Evolutionary conservation across 2,888 invertebrate genomes (phyloP).

Genomic region (Coelogynopora nodosa): DNA sequence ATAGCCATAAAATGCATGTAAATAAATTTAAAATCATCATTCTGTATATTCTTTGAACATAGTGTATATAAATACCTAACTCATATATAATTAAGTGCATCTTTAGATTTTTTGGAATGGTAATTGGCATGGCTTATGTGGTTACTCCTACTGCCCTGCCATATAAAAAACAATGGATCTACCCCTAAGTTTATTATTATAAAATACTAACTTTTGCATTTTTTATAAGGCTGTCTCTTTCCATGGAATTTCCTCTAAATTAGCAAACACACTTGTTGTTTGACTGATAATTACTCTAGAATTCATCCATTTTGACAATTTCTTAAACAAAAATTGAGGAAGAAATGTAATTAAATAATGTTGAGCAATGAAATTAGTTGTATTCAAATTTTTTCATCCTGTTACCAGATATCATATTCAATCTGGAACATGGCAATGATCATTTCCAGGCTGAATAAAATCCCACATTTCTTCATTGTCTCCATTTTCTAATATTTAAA

Average conservation of each 20-base stretch:
- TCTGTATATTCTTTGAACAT: too few relatives aligned
- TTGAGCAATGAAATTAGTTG: not conserved
- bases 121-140: too few relatives aligned
- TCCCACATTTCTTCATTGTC: not conserved
- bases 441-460: not conserved
- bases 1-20: too few relatives aligned
- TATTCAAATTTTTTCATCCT: not conserved
- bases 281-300: not conserved
- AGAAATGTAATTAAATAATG: not conserved
- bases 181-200: too few relatives aligned
- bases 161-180: too few relatives aligned
- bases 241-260: not conserved
- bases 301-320: not conserved
- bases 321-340: not conserved
- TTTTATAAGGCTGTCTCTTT: not conserved
- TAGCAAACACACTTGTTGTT: not conserved
- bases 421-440: not conserved
- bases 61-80: too few relatives aligned
- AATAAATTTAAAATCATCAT: too few relatives aligned
- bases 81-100: too few relatives aligned
- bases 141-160: too few relatives aligned
- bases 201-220: not conserved
- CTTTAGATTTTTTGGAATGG: too few relatives aligned
- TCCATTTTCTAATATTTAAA: not conserved
- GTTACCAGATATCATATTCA: not conserved